Conservation (phyloP, 2,797 vertebrate species). For the Natrix natrix region DNA sequence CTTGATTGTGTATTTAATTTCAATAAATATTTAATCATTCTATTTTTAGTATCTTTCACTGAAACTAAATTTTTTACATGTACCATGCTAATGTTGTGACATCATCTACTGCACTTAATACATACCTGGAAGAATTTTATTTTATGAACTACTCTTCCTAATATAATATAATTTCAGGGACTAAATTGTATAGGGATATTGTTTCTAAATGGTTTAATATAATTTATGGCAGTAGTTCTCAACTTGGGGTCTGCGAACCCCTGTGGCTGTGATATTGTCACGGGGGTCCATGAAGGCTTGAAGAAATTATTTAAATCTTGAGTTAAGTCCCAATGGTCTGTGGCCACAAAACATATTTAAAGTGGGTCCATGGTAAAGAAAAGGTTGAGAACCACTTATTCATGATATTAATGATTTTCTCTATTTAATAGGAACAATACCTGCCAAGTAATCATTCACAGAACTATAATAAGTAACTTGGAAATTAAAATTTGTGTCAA, state of each 20-base stretch:
- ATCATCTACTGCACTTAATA: constrained; percentile 39
- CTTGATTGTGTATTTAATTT: constrained; percentile 4
- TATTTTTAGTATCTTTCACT: neutral
- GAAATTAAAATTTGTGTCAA: constrained; percentile 22
- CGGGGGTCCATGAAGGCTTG: too few relatives aligned
- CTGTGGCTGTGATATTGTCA: too few relatives aligned
- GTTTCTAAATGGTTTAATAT: constrained; percentile 54
- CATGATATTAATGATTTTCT: constrained; percentile 52
- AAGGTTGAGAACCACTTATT: neutral
- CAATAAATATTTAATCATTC: neutral
- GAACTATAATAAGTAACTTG: constrained; percentile 43
- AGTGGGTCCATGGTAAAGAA: neutral
- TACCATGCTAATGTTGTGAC: neutral
- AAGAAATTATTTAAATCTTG: neutral
- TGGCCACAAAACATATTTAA: neutral
- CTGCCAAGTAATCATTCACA: constrained; percentile 53
- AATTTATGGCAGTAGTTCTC: neutral
- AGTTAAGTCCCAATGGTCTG: neutral
- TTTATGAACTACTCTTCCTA: neutral
- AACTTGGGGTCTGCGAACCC: neutral
- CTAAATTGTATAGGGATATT: constrained; percentile 9
- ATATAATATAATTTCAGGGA: constrained; percentile 30
- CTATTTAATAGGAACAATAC: constrained; percentile 43
- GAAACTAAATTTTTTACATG: neutral
- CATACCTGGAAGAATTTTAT: constrained; percentile 28